Base-by-base conservation (phyloP, 2,113 vertebrate genomes). In the Carassius carassius region DNA sequence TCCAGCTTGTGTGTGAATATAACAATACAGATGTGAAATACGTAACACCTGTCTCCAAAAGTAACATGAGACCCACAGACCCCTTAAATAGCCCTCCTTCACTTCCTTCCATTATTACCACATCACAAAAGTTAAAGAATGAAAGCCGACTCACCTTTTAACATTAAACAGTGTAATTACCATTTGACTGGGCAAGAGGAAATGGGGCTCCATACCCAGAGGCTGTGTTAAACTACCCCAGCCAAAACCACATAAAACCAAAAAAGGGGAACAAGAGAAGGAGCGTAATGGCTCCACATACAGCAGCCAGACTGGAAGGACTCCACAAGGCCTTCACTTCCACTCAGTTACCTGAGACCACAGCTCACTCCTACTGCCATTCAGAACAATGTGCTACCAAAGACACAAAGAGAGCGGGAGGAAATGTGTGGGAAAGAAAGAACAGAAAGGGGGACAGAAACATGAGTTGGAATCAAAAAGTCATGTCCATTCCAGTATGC, bases 141-240 rank as follows among this genome's bases (percentile, higher is more conserved):
- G 49, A 89, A 85, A 85, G 69, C 80, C 49, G 82, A 73, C 69
- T 85, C 84, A 87, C 81, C 83, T 85, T 79, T 87, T 63, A 87
- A 77, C 75, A 81, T 84, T 76, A 85, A 87, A 74, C 74, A 62
- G 72, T 63, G 47, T 51, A 63, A 86, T 87, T 89, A 89, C 80
- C 81, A 87, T 87, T 72, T 87, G 54, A 87, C 75, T 87, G 88
- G 67, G 32, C 41, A 51, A 58, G 73, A 89, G 86, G 88, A 89
- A 85, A 85, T 89, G 86, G 70, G 82, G 12, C 74, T 82, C 60
- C 78, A 62, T 80, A 81, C 62, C 82, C 82, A 49, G 49, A 84
- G 85, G 85, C 82, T 67, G 58, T 65, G 65, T 74, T 73, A 51
- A 79, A n/a, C 56, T 25, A 78, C 76, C 58, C 67, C 70, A 70